Percentiles rank a stretch among this genome's conserved stretches.
Evolutionary conservation across 2,113 vertebrate species (phyloP).

Genomic region (Cephalophus harveyi): DNA sequence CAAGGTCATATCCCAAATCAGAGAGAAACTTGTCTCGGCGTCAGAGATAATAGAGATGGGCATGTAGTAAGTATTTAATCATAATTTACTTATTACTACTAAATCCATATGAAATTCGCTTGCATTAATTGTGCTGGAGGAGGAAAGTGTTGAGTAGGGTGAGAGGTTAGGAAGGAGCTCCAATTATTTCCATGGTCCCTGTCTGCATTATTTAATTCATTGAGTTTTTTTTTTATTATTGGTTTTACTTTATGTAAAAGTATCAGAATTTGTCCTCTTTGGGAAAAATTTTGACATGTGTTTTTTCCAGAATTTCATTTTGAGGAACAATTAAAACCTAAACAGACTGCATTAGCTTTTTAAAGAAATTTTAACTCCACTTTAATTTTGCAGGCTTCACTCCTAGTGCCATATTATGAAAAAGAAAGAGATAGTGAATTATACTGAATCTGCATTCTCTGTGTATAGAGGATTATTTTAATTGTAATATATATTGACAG

Average conservation of each 20-base stretch:
- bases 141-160: not conserved
- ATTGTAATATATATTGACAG: not conserved
- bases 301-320: conserved; percentile 19
- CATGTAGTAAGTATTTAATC: not conserved
- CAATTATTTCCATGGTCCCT: not conserved
- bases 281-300: not conserved
- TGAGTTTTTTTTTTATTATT: not conserved
- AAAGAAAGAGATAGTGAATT: not conserved
- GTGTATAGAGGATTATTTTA: not conserved
- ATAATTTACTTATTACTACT: not conserved
- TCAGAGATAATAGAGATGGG: not conserved
- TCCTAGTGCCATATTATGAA: not conserved
- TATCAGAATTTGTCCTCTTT: not conserved
- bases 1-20: not conserved
- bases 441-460: not conserved
- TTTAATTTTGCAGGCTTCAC: not conserved
- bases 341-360: not conserved
- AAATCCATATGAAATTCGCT: not conserved
- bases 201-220: not conserved
- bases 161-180: not conserved
- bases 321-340: not conserved
- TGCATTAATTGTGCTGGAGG: not conserved
- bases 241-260: not conserved
- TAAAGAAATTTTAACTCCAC: not conserved
- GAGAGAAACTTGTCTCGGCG: not conserved